Evolutionary conservation across 30 jellyfish, hydroid and myxozoan genomes (phyloP).

Genomic region (Pseudorhiza aurosa): DNA sequence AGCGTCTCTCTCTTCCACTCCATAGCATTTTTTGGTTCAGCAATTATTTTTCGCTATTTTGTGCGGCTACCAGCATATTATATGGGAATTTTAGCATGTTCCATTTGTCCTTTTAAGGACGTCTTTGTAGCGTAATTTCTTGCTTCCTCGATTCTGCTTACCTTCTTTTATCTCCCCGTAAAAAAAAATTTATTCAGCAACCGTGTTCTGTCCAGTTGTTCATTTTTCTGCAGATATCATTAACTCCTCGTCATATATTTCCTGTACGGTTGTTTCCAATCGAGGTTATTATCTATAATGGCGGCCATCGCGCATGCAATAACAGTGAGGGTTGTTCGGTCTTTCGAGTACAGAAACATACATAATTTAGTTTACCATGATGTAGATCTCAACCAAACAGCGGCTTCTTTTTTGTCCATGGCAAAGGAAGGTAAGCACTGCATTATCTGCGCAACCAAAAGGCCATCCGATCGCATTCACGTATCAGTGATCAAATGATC

Average conservation of each 20-base stretch:
- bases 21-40: no score
- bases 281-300: not conserved
- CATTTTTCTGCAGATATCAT: not conserved
- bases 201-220: not conserved
- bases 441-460: no score
- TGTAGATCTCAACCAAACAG: conserved; percentile 28
- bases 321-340: conserved; percentile 65
- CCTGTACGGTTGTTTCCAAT: no score
- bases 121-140: no score
- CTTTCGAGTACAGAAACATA: conserved; percentile 71
- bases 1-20: no score
- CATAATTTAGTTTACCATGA: conserved; percentile 61
- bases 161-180: no score
- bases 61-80: no score
- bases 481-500: no score
- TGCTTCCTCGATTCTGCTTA: no score
- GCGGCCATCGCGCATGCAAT: conserved; percentile 11
- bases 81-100: not conserved
- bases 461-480: no score
- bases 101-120: not conserved
- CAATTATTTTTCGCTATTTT: no score
- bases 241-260: not conserved
- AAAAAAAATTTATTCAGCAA: not conserved
- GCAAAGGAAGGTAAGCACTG: conserved; percentile 24
- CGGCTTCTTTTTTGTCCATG: conserved; percentile 23